Conservation (phyloP, 2,113 vertebrate species). For the Odocoileus virginianus region DNA sequence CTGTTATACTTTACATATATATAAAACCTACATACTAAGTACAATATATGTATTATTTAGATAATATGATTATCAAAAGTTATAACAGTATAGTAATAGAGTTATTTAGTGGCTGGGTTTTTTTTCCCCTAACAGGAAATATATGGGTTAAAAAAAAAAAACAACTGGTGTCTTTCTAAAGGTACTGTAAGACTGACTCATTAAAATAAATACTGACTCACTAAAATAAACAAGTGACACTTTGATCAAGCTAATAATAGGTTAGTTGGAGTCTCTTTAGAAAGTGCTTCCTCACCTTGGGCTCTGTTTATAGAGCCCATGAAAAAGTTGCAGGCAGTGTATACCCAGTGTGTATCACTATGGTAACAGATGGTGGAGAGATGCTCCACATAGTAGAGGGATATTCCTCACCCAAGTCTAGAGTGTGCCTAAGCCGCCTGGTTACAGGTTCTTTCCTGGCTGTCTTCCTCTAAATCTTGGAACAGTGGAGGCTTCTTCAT, state of each 20-base stretch:
- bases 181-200: conserved; percentile 29
- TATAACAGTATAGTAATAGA: neutral
- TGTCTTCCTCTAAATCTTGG: neutral
- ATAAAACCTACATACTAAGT: neutral
- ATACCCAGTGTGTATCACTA: neutral
- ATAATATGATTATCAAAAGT: neutral
- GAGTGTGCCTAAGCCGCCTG: neutral
- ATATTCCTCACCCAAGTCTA: neutral
- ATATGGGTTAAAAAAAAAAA: conserved; percentile 6
- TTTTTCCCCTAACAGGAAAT: conserved; percentile 35
- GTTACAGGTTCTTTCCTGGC: neutral
- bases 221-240: conserved; percentile 30
- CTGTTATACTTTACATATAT: neutral
- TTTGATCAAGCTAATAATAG: conserved; percentile 34
- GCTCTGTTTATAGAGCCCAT: conserved; percentile 14
- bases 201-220: conserved; percentile 62
- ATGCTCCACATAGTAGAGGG: neutral
- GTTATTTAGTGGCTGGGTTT: neutral
- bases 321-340: neutral
- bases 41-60: neutral
- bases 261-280: conserved; percentile 32
- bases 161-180: conserved; percentile 38
- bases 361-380: neutral
- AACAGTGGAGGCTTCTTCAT: neutral
- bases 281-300: conserved; percentile 35